phyloP scores from a whole-genome alignment of 2,797 vertebrate species.

The Scarus forsteni region DNA sequence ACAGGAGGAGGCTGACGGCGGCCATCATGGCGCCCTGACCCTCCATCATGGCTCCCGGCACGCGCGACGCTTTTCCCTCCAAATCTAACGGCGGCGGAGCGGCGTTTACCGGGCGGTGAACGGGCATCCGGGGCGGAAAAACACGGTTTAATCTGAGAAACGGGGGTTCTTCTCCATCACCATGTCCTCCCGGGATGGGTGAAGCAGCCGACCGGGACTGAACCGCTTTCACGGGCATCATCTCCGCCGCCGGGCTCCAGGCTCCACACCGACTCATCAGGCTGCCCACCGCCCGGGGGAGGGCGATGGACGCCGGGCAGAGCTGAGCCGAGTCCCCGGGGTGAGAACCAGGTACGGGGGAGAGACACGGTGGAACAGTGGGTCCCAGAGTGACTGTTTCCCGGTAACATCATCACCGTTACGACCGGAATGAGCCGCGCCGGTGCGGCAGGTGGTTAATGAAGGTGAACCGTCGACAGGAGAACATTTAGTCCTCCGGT shows the following conservation, averaged over 20 bases:
- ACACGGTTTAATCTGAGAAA: not conserved
- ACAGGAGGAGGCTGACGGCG: not conserved
- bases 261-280: conserved; percentile 35
- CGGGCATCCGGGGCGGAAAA: not conserved
- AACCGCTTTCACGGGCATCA: conserved; percentile 13
- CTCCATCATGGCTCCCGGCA: not conserved
- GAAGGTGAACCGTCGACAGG: too few relatives aligned
- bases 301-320: conserved; percentile 36
- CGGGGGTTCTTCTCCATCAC: not conserved
- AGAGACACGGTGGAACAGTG: not conserved
- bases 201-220: conserved; percentile 27
- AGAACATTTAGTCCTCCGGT: not conserved
- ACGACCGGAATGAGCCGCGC: not conserved
- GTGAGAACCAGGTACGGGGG: conserved; percentile 15
- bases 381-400: not conserved
- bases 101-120: not conserved
- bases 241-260: not conserved
- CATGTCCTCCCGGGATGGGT: conserved; percentile 41
- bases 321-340: conserved; percentile 30
- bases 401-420: not conserved
- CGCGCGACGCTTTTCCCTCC: not conserved
- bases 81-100: not conserved
- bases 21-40: not conserved
- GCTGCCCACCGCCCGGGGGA: conserved; percentile 13
- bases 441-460: not conserved